phyloP scores from a whole-genome alignment of 2,888 invertebrate genomes.

The Taenaris catops region DNA sequence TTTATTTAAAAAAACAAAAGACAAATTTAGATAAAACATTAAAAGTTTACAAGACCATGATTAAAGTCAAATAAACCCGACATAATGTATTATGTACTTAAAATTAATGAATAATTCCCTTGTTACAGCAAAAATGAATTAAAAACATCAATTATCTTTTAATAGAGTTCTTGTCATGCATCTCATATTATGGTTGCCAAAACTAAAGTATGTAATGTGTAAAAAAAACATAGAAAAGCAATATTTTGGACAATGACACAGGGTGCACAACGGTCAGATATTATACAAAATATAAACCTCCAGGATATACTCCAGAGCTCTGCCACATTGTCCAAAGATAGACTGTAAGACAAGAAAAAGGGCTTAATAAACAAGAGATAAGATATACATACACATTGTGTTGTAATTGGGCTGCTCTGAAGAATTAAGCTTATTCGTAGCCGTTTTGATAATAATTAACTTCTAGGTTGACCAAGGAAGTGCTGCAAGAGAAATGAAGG shows the following conservation, averaged over 20 bases:
- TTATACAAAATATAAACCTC: constrained; percentile 43
- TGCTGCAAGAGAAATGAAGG: constrained; percentile 19
- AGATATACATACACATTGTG: constrained; percentile 72
- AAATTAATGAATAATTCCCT: too few relatives aligned
- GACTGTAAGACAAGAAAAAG: constrained; percentile 38
- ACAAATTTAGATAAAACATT: too few relatives aligned
- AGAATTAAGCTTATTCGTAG: constrained; percentile 54
- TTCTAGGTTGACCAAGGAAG: constrained; percentile 31
- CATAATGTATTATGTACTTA: too few relatives aligned
- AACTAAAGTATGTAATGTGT: too few relatives aligned
- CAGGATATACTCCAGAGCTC: constrained; percentile 68
- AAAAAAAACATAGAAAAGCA: constrained; percentile 1
- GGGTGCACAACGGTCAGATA: constrained; percentile 16
- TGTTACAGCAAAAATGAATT: too few relatives aligned
- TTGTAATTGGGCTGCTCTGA: constrained; percentile 67
- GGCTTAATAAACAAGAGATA: constrained; percentile 21
- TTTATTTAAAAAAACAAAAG: too few relatives aligned
- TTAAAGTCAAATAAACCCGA: too few relatives aligned
- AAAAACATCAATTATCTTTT: too few relatives aligned
- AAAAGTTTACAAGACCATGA: too few relatives aligned
- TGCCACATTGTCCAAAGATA: constrained; percentile 61
- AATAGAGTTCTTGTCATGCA: too few relatives aligned
- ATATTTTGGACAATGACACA: constrained; percentile 9
- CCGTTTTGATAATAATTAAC: constrained; percentile 53
- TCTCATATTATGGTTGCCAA: too few relatives aligned